Conservation (phyloP, 1,140 invertebrate genomes). For the Pentalonia nigronervosa region DNA sequence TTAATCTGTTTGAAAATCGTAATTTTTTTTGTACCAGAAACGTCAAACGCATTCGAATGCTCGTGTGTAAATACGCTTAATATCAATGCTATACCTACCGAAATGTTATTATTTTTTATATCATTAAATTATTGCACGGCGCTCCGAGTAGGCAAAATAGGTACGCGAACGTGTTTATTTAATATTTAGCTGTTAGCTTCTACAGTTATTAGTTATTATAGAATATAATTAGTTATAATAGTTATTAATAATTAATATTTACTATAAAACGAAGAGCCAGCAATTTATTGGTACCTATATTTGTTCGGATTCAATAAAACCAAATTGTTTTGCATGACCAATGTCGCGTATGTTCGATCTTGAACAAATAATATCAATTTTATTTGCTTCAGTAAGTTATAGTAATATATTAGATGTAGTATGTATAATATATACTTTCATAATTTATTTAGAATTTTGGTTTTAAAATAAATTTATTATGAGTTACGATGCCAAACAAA, state of each 20-base stretch:
- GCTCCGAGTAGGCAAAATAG: background rate
- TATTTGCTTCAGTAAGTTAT: background rate
- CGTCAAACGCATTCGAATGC: background rate
- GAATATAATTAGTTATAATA: background rate
- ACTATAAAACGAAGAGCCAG: background rate
- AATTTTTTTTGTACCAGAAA: background rate
- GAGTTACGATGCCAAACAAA: background rate
- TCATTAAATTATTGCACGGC: background rate
- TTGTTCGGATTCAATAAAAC: background rate
- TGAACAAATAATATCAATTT: background rate
- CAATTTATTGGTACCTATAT: background rate
- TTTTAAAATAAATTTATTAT: background rate
- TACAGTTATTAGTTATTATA: background rate
- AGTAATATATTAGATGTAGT: background rate
- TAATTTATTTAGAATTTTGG: background rate
- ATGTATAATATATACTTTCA: background rate
- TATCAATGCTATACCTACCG: background rate
- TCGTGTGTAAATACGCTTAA: background rate
- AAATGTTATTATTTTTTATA: background rate
- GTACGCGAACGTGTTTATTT: background rate
- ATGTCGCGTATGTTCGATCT: background rate
- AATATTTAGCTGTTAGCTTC: background rate
- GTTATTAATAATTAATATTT: background rate
- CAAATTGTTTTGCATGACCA: background rate
- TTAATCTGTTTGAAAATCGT: background rate